Conservation (phyloP, 2,113 vertebrate species). For the Antechinus stuartii region DNA sequence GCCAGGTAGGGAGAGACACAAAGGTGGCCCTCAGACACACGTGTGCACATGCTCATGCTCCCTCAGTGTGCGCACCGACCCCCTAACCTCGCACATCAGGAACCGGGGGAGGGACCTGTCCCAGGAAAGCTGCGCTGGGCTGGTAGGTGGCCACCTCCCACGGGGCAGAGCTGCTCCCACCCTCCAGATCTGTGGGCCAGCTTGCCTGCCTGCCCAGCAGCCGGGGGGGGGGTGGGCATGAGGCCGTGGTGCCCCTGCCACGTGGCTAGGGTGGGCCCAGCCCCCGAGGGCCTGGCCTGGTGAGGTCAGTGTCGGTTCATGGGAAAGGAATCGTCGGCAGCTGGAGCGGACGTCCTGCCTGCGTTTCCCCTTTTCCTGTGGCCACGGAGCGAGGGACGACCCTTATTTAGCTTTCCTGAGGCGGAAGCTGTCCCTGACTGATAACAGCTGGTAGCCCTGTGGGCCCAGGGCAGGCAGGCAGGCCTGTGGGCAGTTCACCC, state of each 20-base stretch:
- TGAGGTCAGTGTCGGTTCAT: conserved; percentile 93
- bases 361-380: conserved; percentile 89
- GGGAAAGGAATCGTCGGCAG: conserved; percentile 92
- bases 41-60: neutral
- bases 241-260: conserved; percentile 68
- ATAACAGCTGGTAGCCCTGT: conserved; percentile 79
- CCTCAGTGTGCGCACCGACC: neutral
- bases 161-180: neutral
- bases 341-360: conserved; percentile 91
- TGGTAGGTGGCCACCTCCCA: neutral
- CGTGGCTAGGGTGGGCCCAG: conserved; percentile 57
- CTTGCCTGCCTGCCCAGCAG: neutral
- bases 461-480: neutral
- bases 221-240: neutral
- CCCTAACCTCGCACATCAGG: neutral
- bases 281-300: conserved; percentile 81
- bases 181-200: neutral
- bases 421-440: conserved; percentile 89
- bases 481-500: neutral
- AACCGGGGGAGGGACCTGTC: neutral
- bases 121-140: neutral
- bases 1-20: neutral
- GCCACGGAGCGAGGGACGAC: conserved; percentile 82
- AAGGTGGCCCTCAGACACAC: neutral
- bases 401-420: conserved; percentile 89